Evolutionary conservation across 2,888 invertebrate genomes (phyloP).

Genomic region (Dichetophora obliterata): DNA sequence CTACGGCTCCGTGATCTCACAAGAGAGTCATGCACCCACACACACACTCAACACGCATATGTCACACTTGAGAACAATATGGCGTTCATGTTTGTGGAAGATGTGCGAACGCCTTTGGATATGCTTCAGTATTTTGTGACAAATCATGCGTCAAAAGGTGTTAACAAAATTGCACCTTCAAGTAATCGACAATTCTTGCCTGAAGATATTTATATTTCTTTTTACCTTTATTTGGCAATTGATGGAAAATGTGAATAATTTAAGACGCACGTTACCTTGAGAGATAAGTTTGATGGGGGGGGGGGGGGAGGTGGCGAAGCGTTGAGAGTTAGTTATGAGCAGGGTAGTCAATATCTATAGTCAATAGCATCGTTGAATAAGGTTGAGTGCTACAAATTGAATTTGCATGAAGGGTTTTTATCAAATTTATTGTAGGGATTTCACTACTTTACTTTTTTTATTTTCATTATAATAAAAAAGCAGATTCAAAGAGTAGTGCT

Average conservation of each 20-base stretch:
- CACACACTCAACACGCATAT: neutral
- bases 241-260: constrained; percentile 11
- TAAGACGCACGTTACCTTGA: neutral
- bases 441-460: no score
- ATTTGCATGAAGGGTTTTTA: no score
- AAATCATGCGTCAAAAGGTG: constrained; percentile 8
- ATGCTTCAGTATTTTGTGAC: no score
- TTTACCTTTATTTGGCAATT: constrained; percentile 8
- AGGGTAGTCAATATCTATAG: no score
- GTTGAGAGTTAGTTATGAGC: no score
- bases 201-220: neutral
- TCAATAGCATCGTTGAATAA: no score
- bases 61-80: neutral
- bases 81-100: neutral
- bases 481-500: no score
- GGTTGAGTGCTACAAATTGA: no score
- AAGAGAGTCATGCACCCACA: neutral
- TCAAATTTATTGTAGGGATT: no score
- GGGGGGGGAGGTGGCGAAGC: no score
- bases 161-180: neutral
- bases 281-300: no score
- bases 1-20: neutral
- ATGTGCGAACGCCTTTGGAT: neutral
- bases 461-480: no score
- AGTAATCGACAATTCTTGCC: neutral